These are phyloP conservation scores for Rhagoletis zephyria DNA, from an alignment of 1,140 invertebrate species.

Conservation along the genomic window DNA sequence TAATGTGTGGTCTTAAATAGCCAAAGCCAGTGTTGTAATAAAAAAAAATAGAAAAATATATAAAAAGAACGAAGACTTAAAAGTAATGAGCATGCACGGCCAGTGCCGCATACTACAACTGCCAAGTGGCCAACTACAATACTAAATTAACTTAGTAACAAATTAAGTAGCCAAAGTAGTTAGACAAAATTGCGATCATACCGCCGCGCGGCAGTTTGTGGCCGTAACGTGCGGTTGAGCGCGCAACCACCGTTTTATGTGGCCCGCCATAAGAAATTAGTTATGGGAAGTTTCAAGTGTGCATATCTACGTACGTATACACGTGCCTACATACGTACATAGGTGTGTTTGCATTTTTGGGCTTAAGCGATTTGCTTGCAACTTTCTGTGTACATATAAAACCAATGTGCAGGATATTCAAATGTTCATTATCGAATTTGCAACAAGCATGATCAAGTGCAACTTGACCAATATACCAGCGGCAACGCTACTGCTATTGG, in stretches of 20 bases:
- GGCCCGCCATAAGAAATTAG: neutral
- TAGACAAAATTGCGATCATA: conserved; percentile 33
- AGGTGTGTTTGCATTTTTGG: neutral
- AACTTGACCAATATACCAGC: neutral
- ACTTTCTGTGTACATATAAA: conserved; percentile 20
- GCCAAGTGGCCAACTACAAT: neutral
- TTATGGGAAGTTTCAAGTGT: neutral
- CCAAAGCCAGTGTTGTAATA: neutral
- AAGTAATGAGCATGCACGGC: neutral
- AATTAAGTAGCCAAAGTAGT: neutral
- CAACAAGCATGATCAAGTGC: conserved; percentile 43
- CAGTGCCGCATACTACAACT: conserved; percentile 16
- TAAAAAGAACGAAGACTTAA: conserved; percentile 19
- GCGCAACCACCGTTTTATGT: neutral
- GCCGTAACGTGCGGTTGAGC: conserved; percentile 16
- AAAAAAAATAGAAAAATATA: neutral
- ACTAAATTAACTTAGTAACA: conserved; percentile 1
- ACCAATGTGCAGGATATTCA: conserved; percentile 32
- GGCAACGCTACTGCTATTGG: conserved; percentile 11
- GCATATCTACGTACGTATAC: neutral
- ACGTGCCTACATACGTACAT: neutral
- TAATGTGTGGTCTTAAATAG: conserved; percentile 15
- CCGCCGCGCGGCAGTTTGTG: neutral
- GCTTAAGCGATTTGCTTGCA: neutral
- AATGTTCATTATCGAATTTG: conserved; percentile 27